Evolutionary conservation across 2,797 vertebrate genomes (phyloP), one percentile per base, ranked within the genome.

Genomic region (Serranus cabrilla): DNA sequence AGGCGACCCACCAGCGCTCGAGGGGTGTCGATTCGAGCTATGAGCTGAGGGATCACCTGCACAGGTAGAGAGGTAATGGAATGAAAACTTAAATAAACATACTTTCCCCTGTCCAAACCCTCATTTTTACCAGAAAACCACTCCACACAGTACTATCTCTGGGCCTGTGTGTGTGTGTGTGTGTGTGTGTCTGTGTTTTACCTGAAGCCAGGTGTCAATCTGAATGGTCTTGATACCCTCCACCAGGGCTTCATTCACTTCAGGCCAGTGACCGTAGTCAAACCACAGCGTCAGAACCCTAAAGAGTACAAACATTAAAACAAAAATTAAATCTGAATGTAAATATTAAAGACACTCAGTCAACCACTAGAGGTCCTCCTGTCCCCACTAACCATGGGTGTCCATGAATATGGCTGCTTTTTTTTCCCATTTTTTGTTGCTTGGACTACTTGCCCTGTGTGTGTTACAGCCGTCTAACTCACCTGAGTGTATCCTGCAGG

Each of bases 161-260:
- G 18, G 11, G 1, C 13, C 45, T 16, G 16, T 45, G 54, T 18
- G 47, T 49, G 25, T 51, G 20, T 46, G 13, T 23, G 0, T 31
- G 12, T 63, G 39, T 55, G 16, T 45, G 49, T 43, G 40, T 34
- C 46, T 6, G 0, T 47, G 55, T 17, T 18, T 83, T 94, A 99
- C 98, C 96, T 99, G 98, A 23, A 99, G 89, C 98, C 98, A 99
- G 1, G 98, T 99, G 82, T 99, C 98, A 57, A 99, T 99, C 90
- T 99, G 98, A 88, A 99, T 99, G 8, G 98, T 99, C 84, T 99
- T 99, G 86, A 99, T 99, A 43, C 98, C 98, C 90, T 99, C 98
- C 61, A 99, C 98, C 46, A 99, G 93, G 65, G 96, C 98, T 91
- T 99, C 98, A 1, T 99, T 99, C 55, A 99, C 98, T 72, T 99